These are phyloP conservation scores for Panthera uncia DNA, from an alignment of 2,113 vertebrate genomes.

Conservation along the genomic window DNA sequence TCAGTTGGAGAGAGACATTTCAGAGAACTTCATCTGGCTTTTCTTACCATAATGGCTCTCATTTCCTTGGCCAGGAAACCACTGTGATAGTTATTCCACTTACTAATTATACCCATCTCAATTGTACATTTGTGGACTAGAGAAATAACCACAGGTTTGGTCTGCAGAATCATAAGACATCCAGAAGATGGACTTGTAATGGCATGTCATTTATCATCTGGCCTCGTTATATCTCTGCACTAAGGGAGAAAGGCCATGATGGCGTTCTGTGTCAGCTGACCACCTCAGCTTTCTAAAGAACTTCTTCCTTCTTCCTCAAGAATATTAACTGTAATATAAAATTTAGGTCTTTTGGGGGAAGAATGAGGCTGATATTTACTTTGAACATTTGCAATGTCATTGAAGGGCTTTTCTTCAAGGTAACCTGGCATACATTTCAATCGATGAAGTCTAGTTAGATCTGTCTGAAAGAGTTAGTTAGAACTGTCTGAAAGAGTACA, in stretches of 20 bases:
- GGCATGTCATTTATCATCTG: neutral
- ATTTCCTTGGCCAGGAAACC: neutral
- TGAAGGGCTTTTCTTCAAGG: neutral
- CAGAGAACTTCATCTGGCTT: neutral
- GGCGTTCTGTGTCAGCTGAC: neutral
- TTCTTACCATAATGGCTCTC: neutral
- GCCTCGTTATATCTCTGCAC: neutral
- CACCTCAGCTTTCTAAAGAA: neutral
- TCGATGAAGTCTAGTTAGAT: neutral
- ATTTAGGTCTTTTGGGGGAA: neutral
- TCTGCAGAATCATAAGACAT: neutral
- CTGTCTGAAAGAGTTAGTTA: no score
- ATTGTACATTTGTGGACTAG: neutral
- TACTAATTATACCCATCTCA: neutral
- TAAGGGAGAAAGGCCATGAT: neutral
- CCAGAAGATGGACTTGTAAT: neutral
- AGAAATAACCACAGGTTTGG: neutral
- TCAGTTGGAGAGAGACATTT: neutral
- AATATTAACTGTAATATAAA: neutral
- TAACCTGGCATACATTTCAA: neutral
- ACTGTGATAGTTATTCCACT: neutral
- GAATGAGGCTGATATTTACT: neutral
- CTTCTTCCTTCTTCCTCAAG: neutral
- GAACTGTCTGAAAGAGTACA: neutral
- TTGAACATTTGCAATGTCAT: neutral